A percentile compares a stretch with the other conserved stretches of the same genome.
Evolutionary conservation across 1,140 invertebrate genomes (phyloP).

Genomic region (Myzus persicae): DNA sequence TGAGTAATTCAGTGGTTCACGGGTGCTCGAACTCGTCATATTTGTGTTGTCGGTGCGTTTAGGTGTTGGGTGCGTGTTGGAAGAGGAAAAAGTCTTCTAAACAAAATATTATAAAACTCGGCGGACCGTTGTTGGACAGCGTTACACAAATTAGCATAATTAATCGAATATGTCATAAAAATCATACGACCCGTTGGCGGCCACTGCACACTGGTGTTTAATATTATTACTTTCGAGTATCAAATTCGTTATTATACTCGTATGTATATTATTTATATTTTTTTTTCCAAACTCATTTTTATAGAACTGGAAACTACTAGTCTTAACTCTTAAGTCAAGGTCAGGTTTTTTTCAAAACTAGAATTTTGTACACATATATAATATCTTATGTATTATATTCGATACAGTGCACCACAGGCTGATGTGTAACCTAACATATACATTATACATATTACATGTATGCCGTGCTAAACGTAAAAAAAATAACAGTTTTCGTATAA

Average conservation of each 20-base stretch:
- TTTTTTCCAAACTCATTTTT: background rate
- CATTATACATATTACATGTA: too few relatives aligned
- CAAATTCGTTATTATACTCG: constrained; percentile 22
- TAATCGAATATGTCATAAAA: constrained; percentile 34
- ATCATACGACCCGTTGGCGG: constrained; percentile 4
- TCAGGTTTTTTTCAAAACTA: constrained; percentile 14
- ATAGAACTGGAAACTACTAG: constrained; percentile 20
- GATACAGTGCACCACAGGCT: background rate
- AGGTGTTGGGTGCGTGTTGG: background rate
- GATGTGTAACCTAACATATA: background rate
- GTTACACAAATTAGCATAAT: constrained; percentile 25
- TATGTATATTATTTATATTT: constrained; percentile 4
- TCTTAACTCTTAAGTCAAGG: constrained; percentile 35
- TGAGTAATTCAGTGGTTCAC: background rate
- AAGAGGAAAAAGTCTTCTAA: background rate
- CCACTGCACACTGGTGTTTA: background rate
- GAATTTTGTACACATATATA: background rate
- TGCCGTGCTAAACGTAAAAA: background rate
- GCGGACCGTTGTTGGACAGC: background rate
- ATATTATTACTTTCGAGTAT: constrained; percentile 16
- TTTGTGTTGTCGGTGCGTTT: background rate
- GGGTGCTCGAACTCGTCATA: background rate
- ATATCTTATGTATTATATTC: background rate
- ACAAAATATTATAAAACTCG: constrained; percentile 8
- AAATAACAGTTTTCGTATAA: background rate